Base-by-base conservation (phyloP, 2,888 invertebrate species). In the Hyalella azteca region DNA sequence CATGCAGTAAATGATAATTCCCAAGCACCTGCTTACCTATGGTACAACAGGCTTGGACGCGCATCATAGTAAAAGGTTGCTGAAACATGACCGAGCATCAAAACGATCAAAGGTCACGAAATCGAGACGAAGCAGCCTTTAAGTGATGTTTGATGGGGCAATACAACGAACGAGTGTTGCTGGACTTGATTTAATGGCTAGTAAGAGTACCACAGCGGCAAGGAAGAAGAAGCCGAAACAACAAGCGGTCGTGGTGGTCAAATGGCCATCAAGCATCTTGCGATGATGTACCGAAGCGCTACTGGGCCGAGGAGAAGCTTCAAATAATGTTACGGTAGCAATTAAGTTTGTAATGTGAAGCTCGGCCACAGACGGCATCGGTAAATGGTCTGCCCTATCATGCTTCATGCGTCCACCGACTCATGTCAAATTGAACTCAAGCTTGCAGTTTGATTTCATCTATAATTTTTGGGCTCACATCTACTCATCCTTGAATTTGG, bases 281-380 rank as follows among this genome's bases (percentile, higher is more conserved):
- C 19, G 36, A 66, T 66, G 66, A 66, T 66, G 66, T 66, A 36
- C 66, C 36, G 66, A 66, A 66, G 66, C 66, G 39, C 66, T 66
- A 22, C 36, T 66, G 32, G 66, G 36, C 36, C 36, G 36, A 66
- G 66, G 66, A 66, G 39, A 36, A 66, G 32, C 66, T 36, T 19
- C 66, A 66, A 36, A 36, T 66, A 66, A 66, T 66, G 66, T 66
- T 66, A 66, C 66, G 39, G 66, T 66, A 66, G 66, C 66, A 66
- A 66, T 66, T 66, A 66, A 36, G 36, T 36, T 36, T 66, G 15
- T 36, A 66, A 66, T 66, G 66, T 19, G 66, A 66, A 66, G 36
- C 9, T 29, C 4, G 66, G 36, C n/a, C n/a, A n/a, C n/a, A n/a
- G n/a, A n/a, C n/a, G n/a, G n/a, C n/a, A n/a, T n/a, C n/a, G n/a